Percentiles rank a stretch among this genome's conserved stretches.
These are phyloP conservation scores for Peromyscus leucopus DNA, from an alignment of 2,113 vertebrate genomes.

Conservation along the genomic window DNA sequence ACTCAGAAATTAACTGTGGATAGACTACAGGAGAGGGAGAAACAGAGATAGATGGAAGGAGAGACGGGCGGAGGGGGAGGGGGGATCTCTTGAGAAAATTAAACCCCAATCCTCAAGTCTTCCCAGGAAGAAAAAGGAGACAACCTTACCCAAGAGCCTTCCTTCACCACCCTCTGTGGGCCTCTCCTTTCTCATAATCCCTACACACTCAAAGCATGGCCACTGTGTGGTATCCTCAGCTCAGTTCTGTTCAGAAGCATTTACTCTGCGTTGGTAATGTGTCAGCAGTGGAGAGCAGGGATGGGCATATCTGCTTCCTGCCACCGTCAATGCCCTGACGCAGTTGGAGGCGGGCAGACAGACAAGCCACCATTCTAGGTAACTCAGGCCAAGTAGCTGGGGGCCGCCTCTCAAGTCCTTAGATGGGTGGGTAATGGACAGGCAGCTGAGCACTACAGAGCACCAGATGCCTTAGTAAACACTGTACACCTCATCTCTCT, in stretches of 20 bases:
- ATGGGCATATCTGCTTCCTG: background rate
- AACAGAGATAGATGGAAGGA: rapidly evolving
- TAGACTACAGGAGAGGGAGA: background rate
- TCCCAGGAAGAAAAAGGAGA: background rate
- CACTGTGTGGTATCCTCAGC: too few species aligned
- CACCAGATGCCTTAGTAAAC: background rate
- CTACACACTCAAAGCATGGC: too few species aligned
- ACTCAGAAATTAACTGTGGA: background rate
- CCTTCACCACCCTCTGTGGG: background rate
- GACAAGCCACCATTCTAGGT: background rate
- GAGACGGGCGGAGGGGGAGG: too few species aligned
- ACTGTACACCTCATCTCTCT: rapidly evolving
- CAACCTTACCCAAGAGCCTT: background rate
- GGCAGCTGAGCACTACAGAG: background rate
- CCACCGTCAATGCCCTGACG: background rate
- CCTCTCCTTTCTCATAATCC: background rate
- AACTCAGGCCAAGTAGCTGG: too few species aligned
- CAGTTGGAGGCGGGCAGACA: background rate
- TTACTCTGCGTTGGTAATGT: background rate
- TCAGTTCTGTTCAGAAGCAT: background rate
- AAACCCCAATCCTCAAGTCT: background rate
- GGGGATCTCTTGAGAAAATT: background rate
- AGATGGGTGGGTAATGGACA: background rate
- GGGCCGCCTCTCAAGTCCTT: background rate
- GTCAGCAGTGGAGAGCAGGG: background rate